These are phyloP conservation scores for Cepphus grylle DNA, from an alignment of 2,113 vertebrate species.

Conservation along the genomic window DNA sequence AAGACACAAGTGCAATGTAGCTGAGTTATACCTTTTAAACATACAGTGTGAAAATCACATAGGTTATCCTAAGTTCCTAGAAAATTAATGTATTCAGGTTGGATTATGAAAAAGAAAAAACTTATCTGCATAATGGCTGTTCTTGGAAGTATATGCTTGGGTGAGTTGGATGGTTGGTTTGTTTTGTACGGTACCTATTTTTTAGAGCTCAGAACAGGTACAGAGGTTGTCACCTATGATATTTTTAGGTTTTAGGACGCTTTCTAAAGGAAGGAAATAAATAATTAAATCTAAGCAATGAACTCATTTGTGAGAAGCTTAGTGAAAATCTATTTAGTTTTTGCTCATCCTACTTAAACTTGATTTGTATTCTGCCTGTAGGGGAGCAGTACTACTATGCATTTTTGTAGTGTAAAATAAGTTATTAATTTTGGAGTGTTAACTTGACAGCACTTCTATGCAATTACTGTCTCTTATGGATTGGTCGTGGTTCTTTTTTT, in stretches of 20 bases:
- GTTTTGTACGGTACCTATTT: background rate
- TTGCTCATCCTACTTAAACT: background rate
- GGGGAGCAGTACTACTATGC: background rate
- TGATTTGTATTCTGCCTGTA: constrained; percentile 7
- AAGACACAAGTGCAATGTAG: background rate
- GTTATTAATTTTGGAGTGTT: constrained; percentile 12
- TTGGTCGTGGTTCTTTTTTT: background rate
- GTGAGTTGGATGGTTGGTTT: background rate
- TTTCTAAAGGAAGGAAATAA: background rate
- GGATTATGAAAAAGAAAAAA: background rate
- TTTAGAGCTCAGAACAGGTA: background rate
- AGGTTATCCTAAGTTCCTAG: background rate
- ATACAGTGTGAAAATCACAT: background rate
- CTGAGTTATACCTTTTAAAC: background rate
- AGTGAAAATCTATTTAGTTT: background rate
- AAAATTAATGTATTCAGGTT: background rate
- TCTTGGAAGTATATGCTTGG: background rate
- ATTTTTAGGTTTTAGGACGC: background rate
- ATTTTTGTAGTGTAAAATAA: constrained; percentile 18
- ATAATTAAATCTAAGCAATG: background rate
- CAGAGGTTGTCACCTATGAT: background rate
- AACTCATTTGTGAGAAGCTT: background rate
- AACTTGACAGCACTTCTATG: background rate
- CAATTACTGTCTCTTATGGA: background rate
- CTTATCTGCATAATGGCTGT: background rate